Evolutionary conservation across 2,113 vertebrate genomes (phyloP).

Genomic region (Asarcornis scutulata): DNA sequence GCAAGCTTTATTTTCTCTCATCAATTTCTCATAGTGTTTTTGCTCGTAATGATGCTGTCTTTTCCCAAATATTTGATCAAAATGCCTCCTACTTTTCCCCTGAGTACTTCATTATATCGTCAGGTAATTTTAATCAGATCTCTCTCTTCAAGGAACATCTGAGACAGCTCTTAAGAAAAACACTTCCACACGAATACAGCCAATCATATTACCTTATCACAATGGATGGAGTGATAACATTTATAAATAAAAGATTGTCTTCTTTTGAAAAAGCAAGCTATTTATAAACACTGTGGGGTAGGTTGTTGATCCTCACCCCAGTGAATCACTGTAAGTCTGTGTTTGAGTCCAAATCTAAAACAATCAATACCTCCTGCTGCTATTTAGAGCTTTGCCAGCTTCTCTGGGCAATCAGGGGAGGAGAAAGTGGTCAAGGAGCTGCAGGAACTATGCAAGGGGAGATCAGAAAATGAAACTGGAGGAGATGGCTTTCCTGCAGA

Average conservation of each 20-base stretch:
- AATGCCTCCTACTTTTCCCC: background rate
- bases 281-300: conserved; percentile 26
- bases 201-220: background rate
- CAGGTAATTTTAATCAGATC: background rate
- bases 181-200: background rate
- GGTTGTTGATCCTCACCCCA: background rate
- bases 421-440: background rate
- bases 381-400: conserved; percentile 46
- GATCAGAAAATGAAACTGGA: background rate
- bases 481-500: background rate
- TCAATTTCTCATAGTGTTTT: background rate
- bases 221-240: background rate
- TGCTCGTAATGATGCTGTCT: background rate
- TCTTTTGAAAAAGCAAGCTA: conserved; percentile 24
- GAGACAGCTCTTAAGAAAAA: background rate
- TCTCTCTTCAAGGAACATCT: background rate
- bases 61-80: background rate
- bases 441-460: background rate
- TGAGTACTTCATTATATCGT: background rate
- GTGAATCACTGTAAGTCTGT: background rate
- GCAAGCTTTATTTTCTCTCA: background rate
- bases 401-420: conserved; percentile 1
- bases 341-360: conserved; percentile 2
- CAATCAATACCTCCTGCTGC: conserved; percentile 47
- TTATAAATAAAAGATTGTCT: conserved; percentile 62